Base-by-base conservation (phyloP, 2,888 invertebrate species). In the Hydrotaea diabolus region DNA sequence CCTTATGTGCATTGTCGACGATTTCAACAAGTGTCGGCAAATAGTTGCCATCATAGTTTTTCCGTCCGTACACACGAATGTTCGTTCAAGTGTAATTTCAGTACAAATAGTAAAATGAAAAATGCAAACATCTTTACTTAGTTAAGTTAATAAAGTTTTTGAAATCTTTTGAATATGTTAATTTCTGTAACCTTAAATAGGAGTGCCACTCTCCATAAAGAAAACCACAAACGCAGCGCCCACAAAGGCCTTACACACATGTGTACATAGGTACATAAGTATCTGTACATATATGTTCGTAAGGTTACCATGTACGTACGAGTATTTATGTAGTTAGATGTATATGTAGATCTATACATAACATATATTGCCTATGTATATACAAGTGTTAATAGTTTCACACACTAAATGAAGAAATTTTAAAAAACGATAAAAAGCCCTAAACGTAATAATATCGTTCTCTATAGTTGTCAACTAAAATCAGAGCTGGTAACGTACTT, bases 161-260 rank as follows among this genome's bases (percentile, higher is more conserved):
- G 13, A 15, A 39, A 74, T 46, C 57, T 39, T 57, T 46, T 26
- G 43, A 77, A 77, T 83, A 80, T 83, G 83, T 75, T 75, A 75
- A 83, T 77, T 83, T 77, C 71, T 83, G 23, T 57, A 77, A 80
- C 53, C 72, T 77, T 75, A 64, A 53, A 26, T 23, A 46, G 83
- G 83, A 71, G 80, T 83, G 83, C 39, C 79, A 59, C 62, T 23
- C 23, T 23, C 15, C 3, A 26, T 26, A 59, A 26, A 26, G 26
- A 59, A 57, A 59, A 59, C 26, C 59, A 59, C 59, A 55, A 55
- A 55, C 17, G 15, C 31, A 31, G n/a, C n/a, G n/a, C n/a, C n/a
- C n/a, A n/a, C n/a, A 53, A 53, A 19, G 2, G 31, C 31, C 31
- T 31, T 31, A 31, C 3, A 31, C 31, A 31, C 31, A 31, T 4